phyloP scores from a whole-genome alignment of 2,888 invertebrate genomes.

The Melolontha melolontha region DNA sequence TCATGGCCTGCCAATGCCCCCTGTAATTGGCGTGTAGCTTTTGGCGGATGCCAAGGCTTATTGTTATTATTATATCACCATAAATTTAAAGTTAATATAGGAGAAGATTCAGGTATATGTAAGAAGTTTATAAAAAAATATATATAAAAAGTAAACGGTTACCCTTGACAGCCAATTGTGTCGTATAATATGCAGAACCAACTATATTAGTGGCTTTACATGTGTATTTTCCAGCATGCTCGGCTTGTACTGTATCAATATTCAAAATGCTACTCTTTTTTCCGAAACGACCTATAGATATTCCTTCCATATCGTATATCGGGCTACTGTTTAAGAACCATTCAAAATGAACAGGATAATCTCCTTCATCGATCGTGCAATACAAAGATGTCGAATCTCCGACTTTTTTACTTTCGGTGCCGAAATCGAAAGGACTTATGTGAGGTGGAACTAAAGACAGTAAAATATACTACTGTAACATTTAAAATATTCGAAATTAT shows the following conservation, averaged over 20 bases:
- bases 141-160: slow-evolving; percentile 19
- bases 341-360: slow-evolving; percentile 77
- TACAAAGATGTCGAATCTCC: slow-evolving; percentile 79
- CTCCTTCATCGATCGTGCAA: slow-evolving; percentile 81
- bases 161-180: slow-evolving; percentile 52
- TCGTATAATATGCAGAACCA: slow-evolving; percentile 69
- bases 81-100: background rate
- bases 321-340: slow-evolving; percentile 73
- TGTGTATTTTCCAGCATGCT: slow-evolving; percentile 79
- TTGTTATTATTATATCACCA: too few relatives aligned
- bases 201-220: slow-evolving; percentile 78
- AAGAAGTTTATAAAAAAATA: background rate
- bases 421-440: slow-evolving; percentile 76
- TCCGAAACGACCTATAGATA: slow-evolving; percentile 70
- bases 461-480: too few relatives aligned
- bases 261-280: slow-evolving; percentile 75
- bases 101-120: background rate
- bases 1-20: too few relatives aligned
- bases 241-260: slow-evolving; percentile 77
- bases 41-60: too few relatives aligned
- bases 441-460: slow-evolving; percentile 73
- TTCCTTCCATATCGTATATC: slow-evolving; percentile 70
- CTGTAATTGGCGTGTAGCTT: too few relatives aligned
- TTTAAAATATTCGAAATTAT: too few relatives aligned
- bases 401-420: slow-evolving; percentile 77